Base-by-base conservation (phyloP, 2,113 vertebrate genomes). In the Oxygymnocypris stewartii region DNA sequence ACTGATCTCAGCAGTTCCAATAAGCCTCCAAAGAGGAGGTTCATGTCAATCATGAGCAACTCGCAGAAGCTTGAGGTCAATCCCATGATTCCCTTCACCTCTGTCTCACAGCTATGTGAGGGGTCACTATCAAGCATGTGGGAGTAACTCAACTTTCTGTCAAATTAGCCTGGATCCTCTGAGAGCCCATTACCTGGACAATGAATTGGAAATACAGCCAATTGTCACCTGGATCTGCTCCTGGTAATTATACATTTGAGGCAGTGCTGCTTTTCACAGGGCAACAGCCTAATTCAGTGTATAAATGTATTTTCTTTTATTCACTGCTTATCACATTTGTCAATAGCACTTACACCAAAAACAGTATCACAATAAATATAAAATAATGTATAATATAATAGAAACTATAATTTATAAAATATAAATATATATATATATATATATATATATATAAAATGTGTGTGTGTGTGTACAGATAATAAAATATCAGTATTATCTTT, bases 21-120 rank as follows among this genome's bases (percentile, higher is more conserved):
- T 16, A 25, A 6, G 23, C 69, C 35, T 9, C 23, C 18, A 40
- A 37, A 6, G 74, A 51, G 74, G 74, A 77, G 44, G 74, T 49
- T 31, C 31, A 77, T 49, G 74, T 25, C 74, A 77, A 77, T 77
- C 42, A 76, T 77, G 74, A 77, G 44, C n/a, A 28, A 16, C 44
- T 76, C 4, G 13, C 74, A 76, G 74, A 49, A 25, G 73, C 8
- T 20, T 76, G 73, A 76, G 44, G 13, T 28, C 44, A 77, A 51
- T 77, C 25, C 74, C 42, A 51, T 25, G 42, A 77, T 47, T 77
- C 74, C 44, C 44, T 75, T 76, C 74, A 76, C 74, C 74, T 47
- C 74, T 7, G 23, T 25, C 20, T 76, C 11, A 6, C 42, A 76
- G 11, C 9, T 44, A 40, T 44, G 4, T 73, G 10, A 75, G 40